Base-by-base conservation (phyloP, 2,888 invertebrate genomes). In the Synergus japonicus region DNA sequence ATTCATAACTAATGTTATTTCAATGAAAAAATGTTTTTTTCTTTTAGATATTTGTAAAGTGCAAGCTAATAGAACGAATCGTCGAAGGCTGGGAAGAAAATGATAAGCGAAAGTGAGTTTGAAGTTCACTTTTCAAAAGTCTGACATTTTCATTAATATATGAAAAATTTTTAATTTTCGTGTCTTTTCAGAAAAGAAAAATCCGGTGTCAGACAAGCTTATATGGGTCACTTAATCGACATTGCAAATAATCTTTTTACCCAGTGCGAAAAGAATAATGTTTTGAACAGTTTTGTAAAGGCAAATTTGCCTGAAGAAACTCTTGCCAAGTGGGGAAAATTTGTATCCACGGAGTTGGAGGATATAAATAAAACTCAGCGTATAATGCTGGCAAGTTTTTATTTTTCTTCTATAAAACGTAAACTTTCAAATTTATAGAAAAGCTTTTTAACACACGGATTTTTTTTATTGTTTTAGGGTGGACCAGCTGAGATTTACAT, bases 41-140 rank as follows among this genome's bases (percentile, higher is more conserved):
- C 78, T 89, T 90, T 90, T 93, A 97, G 97, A 93, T 97, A 89
- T 94, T 97, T 92, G 93, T 95, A 88, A 95, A 97, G 90, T 97
- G 97, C 93, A 95, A 95, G 88, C 93, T 98, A 91, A 93, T 97
- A 85, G 95, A 96, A 86, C 95, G 96, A 91, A 94, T 98, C 88
- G 93, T 98, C 91, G 96, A 96, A 86, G 96, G 95, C 77, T 98
- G 96, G 95, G 95, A 96, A 88, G 95, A 95, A 85, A 97, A 97
- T 92, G 95, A 96, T 87, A 94, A 94, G 5, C 15, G 29, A 91
- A 95, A 96, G 97, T 97, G 93, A 95, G 96, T 94, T 83, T 80
- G 67, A 18, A 5, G 58, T 44, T 41, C 13, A 76, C 63, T 37
- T 60, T 60, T n/a, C 5, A 18, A 41, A n/a, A 2, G 4, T 13